Base-by-base conservation (phyloP, 2,888 invertebrate genomes). In the Amiota communis region DNA sequence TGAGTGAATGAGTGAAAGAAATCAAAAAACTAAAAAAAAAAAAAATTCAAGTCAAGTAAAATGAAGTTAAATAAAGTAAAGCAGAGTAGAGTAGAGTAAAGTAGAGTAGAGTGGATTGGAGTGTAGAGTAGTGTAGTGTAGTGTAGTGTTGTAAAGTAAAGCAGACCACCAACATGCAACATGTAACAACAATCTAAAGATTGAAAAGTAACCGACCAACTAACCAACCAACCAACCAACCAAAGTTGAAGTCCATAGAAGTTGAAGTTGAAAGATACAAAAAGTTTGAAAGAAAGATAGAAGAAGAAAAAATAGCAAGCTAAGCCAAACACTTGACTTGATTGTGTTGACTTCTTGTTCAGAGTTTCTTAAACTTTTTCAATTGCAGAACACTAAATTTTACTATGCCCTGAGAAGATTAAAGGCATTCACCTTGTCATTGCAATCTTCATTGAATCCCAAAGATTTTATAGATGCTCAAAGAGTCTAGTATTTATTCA, bases 261-360 rank as follows among this genome's bases (percentile, higher is more conserved):
- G 48, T n/a, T 69, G 64, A 61, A 70, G 68, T 46, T 57, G 69
- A 69, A 59, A 63, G 36, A 72, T 63, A 23, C 6, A 70, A 70
- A 23, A 48, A 70, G 46, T 69, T 56, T 15, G n/a, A 53, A 8
- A 15, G 17, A 47, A 59, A 69, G 53, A 68, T 20, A 68, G 10
- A 68, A 53, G 36, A 13, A 59, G n/a, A n/a, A n/a, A n/a, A n/a
- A n/a, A n/a, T n/a, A n/a, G n/a, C n/a, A n/a, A 59, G 15, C 12
- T 15, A 70, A 47, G 75, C 86, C 86, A 87, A 87, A 86, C 86
- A 87, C 86, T 87, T 87, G 86, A 87, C 86, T 87, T 86, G 87
- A 86, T 86, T 87, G 86, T 84, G 82, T 79, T 36, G 36, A 36
- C 36, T 36, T 36, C 36, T 36, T 36, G 2, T 36, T 36, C 36